A percentile compares a stretch with the other conserved stretches of the same genome.
These are phyloP conservation scores for Criorhina ranunculi DNA, from an alignment of 2,888 invertebrate species.

Conservation along the genomic window DNA sequence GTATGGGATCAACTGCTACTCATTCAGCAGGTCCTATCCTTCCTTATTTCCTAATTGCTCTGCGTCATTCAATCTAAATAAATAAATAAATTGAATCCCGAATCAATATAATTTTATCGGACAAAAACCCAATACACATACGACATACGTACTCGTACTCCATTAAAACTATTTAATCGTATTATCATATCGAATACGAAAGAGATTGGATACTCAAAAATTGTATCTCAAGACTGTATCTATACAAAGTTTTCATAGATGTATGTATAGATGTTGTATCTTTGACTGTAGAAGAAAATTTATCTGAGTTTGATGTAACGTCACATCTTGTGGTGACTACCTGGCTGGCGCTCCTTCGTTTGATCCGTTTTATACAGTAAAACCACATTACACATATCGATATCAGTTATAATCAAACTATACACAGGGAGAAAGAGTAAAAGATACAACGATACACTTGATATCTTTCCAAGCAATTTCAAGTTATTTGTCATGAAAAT, in stretches of 20 bases:
- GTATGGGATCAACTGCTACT: too few relatives aligned
- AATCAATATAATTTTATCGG: conserved; percentile 8
- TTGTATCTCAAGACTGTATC: background rate
- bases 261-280: background rate
- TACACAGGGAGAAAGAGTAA: background rate
- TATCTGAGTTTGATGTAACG: conserved; percentile 32
- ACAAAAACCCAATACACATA: background rate
- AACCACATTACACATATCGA: conserved; percentile 33
- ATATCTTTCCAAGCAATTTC: conserved; percentile 30
- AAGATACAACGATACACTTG: background rate
- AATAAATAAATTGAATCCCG: conserved; percentile 22
- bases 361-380: background rate
- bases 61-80: conserved; percentile 4
- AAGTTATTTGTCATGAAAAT: conserved; percentile 44
- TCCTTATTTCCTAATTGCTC: background rate
- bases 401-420: conserved; percentile 4
- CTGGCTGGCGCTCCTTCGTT: conserved; percentile 16
- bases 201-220: conserved; percentile 1
- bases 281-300: conserved; percentile 8
- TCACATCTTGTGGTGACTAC: conserved; percentile 53
- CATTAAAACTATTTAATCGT: conserved; percentile 45
- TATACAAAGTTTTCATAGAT: background rate
- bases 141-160: background rate
- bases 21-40: too few relatives aligned
- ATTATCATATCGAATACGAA: conserved; percentile 4